Evolutionary conservation across 2,888 invertebrate species (phyloP), one percentile per base, ranked within the genome.

Genomic region (Machimus rusticus): DNA sequence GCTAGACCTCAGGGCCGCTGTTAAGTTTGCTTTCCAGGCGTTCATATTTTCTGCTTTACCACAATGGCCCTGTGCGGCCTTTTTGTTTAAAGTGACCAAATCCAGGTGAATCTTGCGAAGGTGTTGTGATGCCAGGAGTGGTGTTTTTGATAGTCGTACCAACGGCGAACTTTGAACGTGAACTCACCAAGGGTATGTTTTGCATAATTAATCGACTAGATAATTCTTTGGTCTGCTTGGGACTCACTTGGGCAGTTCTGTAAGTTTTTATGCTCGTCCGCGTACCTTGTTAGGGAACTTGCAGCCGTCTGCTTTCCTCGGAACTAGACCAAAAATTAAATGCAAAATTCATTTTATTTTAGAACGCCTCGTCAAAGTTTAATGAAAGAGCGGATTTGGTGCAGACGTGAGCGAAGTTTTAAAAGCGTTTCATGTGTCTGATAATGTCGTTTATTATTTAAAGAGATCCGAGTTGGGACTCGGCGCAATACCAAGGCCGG

Each of bases 121-220:
- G 31, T 37, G 31, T 28, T 37, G 85, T 34, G 19, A 94, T 95
- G 95, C 94, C 94, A 86, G 95, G 95, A 89, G 95, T 96, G 6
- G 94, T 96, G 88, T 96, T 96, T 90, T 91, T 96, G 87, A 94
- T 96, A 88, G 95, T 94, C 90, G 95, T 96, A 90, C 96, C 96
- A 9, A 95, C 95, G 88, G 94, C 95, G 87, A 95, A 94, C 91
- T 94, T 94, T 90, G 96, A 96, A 91, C 94, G 95, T 90, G 93
- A 92, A 90, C 90, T 93, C 89, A 89, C 91, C 89, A 91, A 91
- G 90, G 92, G 93, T 93, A 90, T 90, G 92, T 90, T 87, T 86
- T 57, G 74, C 57, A 78, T 87, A 66, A 86, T 87, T 87, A 87
- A 85, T 86, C 39, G 43, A 31, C 46, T 74, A 51, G 51, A 6